phyloP scores from a whole-genome alignment of 2,888 invertebrate species.

The Criorhina ranunculi region DNA sequence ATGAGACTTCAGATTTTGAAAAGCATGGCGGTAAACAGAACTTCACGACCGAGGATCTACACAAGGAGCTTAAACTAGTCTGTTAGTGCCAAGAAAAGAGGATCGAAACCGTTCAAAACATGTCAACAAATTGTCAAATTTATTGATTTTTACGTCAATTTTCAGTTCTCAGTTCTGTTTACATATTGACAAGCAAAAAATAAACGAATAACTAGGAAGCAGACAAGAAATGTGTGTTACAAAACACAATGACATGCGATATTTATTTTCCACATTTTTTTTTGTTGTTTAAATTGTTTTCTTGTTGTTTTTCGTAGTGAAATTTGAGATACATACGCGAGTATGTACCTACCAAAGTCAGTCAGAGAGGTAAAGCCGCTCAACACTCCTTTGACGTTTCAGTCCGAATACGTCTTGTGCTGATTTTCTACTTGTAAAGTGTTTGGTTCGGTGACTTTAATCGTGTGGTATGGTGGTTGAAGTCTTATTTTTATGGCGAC shows the following conservation, averaged over 20 bases:
- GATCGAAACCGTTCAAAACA: too few relatives aligned
- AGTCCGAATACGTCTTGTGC: constrained; percentile 58
- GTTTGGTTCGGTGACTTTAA: constrained; percentile 64
- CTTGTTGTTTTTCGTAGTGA: background rate
- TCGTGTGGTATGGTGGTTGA: constrained; percentile 33
- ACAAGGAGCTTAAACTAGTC: too few relatives aligned
- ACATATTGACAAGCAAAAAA: background rate
- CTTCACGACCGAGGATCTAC: too few relatives aligned
- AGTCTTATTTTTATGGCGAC: constrained; percentile 64
- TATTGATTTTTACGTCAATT: background rate
- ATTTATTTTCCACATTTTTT: constrained; percentile 35
- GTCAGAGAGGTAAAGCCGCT: background rate
- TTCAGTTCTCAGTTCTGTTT: background rate
- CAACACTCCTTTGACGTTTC: constrained; percentile 50
- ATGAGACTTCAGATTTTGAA: too few relatives aligned
- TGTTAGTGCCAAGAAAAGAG: too few relatives aligned
- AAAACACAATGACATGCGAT: constrained; percentile 30
- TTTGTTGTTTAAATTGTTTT: background rate
- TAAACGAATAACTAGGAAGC: background rate
- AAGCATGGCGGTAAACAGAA: too few relatives aligned
- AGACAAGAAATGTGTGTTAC: constrained; percentile 10
- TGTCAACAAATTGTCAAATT: too few relatives aligned
- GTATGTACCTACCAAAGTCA: constrained; percentile 23
- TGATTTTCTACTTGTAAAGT: constrained; percentile 40
- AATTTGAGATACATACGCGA: constrained; percentile 51